Base-by-base conservation (phyloP, 2,888 invertebrate species). In the Polyommatus iphigenia region DNA sequence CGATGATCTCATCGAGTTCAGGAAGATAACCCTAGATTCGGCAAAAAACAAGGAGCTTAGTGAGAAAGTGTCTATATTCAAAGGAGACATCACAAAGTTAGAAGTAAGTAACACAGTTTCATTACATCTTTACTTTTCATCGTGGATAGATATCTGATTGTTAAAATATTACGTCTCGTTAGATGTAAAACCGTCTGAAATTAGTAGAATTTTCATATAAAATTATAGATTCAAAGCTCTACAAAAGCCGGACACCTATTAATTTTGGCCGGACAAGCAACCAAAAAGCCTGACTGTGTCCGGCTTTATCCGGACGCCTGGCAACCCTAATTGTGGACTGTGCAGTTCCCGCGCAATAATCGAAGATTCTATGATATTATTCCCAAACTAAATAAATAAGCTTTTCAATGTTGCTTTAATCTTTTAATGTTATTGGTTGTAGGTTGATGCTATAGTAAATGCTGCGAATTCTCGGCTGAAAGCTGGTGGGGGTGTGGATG, bases 401-500 rank as follows among this genome's bases (percentile, higher is more conserved):
- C 59, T 46, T 62, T 1, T 24, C 13, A 3, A 41, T 50, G 20
- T 50, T 36, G 20, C 29, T 57, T 10, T 6, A 46, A 46, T 46
- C 46, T 46, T 41, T 41, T 20, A 32, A 62, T 76, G 2, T 29
- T 78, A 77, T 6, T 54, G 13, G 72, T 86, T 83, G 80, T 81
- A 96, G 96, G 95, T 98, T 79, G 98, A 98, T 93, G 97, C 96
- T 0, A 98, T 98, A 83, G 98, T 98, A 0, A 98, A 98, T 94
- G 98, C 98, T 57, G 98, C 98, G 0, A 98, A 98, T 90, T 95
- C 95, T 0, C 88, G 89, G 29, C 90, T 98, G 71, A 87, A 95
- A 75, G 97, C 97, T 8, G 98, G 98, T 36, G 98, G 98, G 46
- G 98, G 98, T 87, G 98, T 98, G 29, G 98, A 98, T 90, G 98